Evolutionary conservation across 1,140 invertebrate genomes (phyloP).

Genomic region (Cydia splendana): DNA sequence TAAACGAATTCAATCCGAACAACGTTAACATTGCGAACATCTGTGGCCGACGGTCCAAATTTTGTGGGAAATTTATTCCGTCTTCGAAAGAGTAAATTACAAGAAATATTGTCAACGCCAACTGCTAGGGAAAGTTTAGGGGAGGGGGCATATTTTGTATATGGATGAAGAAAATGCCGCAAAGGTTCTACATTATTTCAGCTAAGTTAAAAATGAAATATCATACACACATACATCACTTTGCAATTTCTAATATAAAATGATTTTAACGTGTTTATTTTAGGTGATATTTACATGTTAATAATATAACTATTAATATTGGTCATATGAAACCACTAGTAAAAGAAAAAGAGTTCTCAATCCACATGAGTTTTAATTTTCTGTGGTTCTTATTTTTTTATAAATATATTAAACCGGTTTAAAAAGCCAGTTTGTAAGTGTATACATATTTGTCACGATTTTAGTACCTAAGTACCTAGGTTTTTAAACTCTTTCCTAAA

Average conservation of each 20-base stretch:
- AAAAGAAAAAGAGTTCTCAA: no score
- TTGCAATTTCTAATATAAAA: no score
- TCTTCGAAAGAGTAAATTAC: conserved; percentile 66
- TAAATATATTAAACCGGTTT: no score
- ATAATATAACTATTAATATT: no score
- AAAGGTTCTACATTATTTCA: background rate
- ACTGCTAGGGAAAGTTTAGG: conserved; percentile 51
- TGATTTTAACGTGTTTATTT: background rate
- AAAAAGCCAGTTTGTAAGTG: no score
- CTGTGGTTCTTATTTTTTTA: no score
- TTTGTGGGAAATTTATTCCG: conserved; percentile 63
- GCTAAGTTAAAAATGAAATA: background rate
- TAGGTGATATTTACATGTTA: background rate
- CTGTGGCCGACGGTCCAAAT: conserved; percentile 57
- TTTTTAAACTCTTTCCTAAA: no score
- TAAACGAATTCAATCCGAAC: conserved; percentile 36
- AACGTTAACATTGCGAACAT: conserved; percentile 50
- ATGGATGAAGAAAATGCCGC: conserved; percentile 6
- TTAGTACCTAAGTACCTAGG: no score
- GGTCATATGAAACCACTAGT: no score
- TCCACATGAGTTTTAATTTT: no score
- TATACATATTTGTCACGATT: no score
- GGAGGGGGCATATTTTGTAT: conserved; percentile 33
- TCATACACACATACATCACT: no score
- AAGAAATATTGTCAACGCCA: conserved; percentile 63